Percentiles rank a stretch among this genome's conserved stretches.
Conservation (phyloP, 2,797 vertebrate genomes). For the Leptodactylus fallax region DNA sequence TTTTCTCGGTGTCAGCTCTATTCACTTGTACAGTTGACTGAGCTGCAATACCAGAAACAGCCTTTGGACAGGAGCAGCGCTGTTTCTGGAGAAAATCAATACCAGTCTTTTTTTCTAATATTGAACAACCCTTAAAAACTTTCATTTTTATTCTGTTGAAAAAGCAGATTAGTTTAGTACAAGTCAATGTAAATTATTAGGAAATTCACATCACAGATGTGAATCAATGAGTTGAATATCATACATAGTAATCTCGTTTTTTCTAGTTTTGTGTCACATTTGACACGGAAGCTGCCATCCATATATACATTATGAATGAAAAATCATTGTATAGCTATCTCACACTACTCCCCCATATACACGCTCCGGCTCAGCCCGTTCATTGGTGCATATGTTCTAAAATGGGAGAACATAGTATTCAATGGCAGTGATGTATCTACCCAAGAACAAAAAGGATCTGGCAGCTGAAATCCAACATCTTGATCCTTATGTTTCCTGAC, state of each 20-base stretch:
- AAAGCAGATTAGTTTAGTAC: not conserved
- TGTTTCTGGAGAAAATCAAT: not conserved
- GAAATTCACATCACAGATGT: not conserved
- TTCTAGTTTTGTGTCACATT: not conserved
- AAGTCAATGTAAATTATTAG: not conserved
- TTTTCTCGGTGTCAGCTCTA: no score
- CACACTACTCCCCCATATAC: no score
- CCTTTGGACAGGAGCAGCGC: not conserved
- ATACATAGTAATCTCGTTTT: not conserved
- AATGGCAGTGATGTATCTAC: no score
- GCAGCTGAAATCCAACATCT: no score
- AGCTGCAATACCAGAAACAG: no score
- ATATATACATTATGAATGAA: no score
- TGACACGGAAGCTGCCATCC: not conserved
- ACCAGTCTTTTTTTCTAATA: not conserved
- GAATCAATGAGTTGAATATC: not conserved
- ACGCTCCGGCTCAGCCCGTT: no score
- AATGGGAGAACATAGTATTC: no score
- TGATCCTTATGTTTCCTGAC: no score
- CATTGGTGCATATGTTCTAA: no score
- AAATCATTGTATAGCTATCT: not conserved
- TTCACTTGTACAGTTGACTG: no score
- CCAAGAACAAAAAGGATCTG: no score
- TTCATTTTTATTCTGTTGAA: not conserved
- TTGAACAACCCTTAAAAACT: not conserved